These are phyloP conservation scores for Buphagus erythrorhynchus DNA, from an alignment of 2,797 vertebrate genomes.

Conservation along the genomic window DNA sequence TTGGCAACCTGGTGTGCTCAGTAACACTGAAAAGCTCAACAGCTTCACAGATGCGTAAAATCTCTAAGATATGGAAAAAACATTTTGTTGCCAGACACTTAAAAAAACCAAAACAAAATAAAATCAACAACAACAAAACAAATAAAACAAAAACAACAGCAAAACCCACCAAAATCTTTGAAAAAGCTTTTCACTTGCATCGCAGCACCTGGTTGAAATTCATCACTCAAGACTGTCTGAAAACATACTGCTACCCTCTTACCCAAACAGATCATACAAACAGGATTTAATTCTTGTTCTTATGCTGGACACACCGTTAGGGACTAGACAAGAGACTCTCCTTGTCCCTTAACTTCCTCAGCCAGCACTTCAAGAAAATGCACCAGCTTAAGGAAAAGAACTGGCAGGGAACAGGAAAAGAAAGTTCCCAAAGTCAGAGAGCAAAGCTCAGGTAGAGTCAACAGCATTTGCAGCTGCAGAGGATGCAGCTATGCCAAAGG, in stretches of 20 bases:
- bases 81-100: not conserved
- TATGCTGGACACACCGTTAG: not conserved
- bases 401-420: not conserved
- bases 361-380: not conserved
- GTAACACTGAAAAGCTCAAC: not conserved
- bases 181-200: not conserved
- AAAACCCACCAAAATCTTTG: too few species aligned
- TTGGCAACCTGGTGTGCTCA: not conserved
- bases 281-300: not conserved
- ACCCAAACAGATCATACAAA: not conserved
- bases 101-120: not conserved
- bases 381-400: not conserved
- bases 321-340: not conserved
- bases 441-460: not conserved
- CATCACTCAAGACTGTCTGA: not conserved
- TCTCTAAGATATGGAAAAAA: not conserved
- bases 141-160: not conserved
- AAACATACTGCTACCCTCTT: not conserved
- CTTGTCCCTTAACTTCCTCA: not conserved
- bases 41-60: not conserved
- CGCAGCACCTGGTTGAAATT: not conserved
- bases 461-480: not conserved
- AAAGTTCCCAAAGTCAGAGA: not conserved
- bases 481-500: not conserved
- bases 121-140: not conserved